These are phyloP conservation scores for Lepidurus packardi DNA, from an alignment of 1,140 invertebrate genomes.

Conservation along the genomic window DNA sequence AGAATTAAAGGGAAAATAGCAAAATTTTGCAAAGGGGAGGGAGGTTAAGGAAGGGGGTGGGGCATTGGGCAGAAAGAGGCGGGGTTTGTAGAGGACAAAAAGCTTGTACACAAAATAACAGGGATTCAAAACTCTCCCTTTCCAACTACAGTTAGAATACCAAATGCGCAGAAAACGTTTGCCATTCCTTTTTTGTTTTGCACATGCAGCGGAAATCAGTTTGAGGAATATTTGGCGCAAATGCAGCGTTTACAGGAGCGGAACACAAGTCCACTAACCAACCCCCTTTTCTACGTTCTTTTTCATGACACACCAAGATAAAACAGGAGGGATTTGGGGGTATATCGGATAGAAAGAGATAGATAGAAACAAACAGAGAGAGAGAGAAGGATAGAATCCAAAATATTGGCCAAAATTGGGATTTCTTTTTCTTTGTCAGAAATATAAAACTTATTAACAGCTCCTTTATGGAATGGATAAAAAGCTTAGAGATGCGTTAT, in stretches of 20 bases:
- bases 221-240: background rate
- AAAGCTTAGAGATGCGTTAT: conserved; percentile 10
- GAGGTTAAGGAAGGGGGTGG: too few species aligned
- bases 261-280: conserved; percentile 8
- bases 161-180: background rate
- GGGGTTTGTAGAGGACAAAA: background rate
- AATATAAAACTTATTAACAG: background rate
- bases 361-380: background rate
- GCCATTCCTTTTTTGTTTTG: background rate
- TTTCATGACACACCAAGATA: background rate
- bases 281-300: background rate
- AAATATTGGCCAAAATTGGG: background rate
- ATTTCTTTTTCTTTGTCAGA: background rate
- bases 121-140: conserved; percentile 6
- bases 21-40: too few species aligned
- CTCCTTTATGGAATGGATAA: background rate
- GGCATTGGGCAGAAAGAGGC: background rate
- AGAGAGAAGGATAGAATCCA: background rate
- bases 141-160: background rate
- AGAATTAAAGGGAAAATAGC: too few species aligned
- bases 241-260: conserved; percentile 1
- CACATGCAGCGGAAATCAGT: background rate
- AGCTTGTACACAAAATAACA: conserved; percentile 10
- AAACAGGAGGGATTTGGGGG: background rate
- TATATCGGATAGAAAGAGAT: background rate